A percentile compares a stretch with the other conserved stretches of the same genome.
phyloP scores from a whole-genome alignment of 2,113 vertebrate species.

The Bungarus multicinctus region DNA sequence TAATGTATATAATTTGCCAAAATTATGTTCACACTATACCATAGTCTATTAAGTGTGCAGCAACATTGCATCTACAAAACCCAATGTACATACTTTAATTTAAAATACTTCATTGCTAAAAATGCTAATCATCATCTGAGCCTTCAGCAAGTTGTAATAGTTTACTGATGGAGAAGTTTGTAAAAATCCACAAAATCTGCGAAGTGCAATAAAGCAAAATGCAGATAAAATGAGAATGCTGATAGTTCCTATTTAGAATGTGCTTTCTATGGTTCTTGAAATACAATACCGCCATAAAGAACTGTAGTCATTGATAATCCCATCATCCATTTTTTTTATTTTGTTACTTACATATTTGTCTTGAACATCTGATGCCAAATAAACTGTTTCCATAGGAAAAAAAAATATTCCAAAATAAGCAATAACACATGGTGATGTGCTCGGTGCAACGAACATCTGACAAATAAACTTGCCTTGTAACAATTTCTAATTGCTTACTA shows the following conservation, averaged over 20 bases:
- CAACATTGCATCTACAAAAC: background rate
- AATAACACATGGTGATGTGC: background rate
- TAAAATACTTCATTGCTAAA: background rate
- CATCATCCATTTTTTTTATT: background rate
- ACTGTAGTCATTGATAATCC: background rate
- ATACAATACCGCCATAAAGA: background rate
- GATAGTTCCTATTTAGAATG: background rate
- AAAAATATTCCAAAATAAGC: background rate
- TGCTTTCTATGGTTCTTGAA: background rate
- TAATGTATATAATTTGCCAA: background rate
- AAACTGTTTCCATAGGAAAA: background rate
- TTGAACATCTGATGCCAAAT: background rate
- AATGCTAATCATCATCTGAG: background rate
- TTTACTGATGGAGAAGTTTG: background rate
- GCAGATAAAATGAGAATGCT: background rate
- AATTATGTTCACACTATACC: background rate
- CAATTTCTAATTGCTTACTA: slow-evolving; percentile 4
- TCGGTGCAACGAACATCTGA: background rate
- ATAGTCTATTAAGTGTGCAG: background rate
- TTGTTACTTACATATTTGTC: background rate
- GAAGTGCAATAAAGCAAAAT: background rate
- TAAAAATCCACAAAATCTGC: background rate
- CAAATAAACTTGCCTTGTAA: background rate
- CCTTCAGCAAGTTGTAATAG: background rate
- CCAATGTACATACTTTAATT: background rate